Evolutionary conservation across 2,888 invertebrate species (phyloP).

Genomic region (Orthosia incerta): DNA sequence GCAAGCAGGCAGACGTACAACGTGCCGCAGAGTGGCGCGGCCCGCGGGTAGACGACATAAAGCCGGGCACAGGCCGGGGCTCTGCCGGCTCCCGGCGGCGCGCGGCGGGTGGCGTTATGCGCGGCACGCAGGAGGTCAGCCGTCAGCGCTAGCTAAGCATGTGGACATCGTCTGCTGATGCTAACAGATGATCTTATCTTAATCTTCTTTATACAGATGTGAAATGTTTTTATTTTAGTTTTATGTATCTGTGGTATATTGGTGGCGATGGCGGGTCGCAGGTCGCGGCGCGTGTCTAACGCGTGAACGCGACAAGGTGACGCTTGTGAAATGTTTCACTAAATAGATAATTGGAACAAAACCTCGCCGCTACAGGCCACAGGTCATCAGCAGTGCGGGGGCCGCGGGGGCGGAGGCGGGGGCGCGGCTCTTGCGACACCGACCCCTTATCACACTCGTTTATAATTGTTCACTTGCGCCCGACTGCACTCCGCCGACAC

Average conservation of each 20-base stretch:
- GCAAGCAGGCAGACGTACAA: neutral
- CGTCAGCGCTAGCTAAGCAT: neutral
- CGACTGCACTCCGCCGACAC: conserved; percentile 21
- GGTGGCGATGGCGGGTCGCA: conserved; percentile 14
- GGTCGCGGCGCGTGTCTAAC: conserved; percentile 23
- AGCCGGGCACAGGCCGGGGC: neutral
- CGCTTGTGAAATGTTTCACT: conserved; percentile 48
- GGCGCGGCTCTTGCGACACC: conserved; percentile 39
- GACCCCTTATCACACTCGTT: conserved; percentile 1
- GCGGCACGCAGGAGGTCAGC: neutral
- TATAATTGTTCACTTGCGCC: conserved; percentile 14
- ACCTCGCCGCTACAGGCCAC: conserved; percentile 2
- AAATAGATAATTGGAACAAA: conserved; percentile 50
- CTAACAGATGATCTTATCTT: conserved; percentile 17
- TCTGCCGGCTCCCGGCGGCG: neutral
- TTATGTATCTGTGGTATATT: neutral
- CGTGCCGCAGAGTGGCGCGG: neutral
- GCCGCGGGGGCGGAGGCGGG: conserved; percentile 12
- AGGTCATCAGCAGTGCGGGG: conserved; percentile 11
- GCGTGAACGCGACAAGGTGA: conserved; percentile 37
- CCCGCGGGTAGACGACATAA: too few relatives aligned
- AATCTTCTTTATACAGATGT: conserved; percentile 20
- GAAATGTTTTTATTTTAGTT: neutral
- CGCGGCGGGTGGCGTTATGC: neutral
- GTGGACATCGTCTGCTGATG: conserved; percentile 19